These are phyloP conservation scores for Callitettix versicolor DNA, from an alignment of 1,140 invertebrate species.

Conservation along the genomic window DNA sequence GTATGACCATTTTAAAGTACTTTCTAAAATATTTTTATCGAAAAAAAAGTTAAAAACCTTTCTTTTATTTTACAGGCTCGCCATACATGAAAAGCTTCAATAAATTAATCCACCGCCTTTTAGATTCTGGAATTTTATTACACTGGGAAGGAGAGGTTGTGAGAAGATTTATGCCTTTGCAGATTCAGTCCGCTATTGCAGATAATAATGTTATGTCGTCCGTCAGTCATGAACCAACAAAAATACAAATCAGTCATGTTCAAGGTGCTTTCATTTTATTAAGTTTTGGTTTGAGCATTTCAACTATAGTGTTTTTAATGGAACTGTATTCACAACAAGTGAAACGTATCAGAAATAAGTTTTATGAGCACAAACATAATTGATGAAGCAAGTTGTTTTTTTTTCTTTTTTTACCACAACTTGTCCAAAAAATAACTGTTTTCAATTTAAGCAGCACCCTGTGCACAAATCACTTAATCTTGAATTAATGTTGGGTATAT, in stretches of 20 bases:
- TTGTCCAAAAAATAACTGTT: too few species aligned
- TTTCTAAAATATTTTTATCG: too few species aligned
- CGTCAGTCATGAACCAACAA: background rate
- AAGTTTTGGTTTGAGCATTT: background rate
- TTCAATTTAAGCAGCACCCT: too few species aligned
- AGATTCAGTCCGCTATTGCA: slow-evolving; percentile 4
- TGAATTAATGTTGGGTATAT: too few species aligned
- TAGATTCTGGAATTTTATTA: slow-evolving; percentile 13
- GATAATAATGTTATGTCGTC: background rate
- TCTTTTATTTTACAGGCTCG: slow-evolving; percentile 15
- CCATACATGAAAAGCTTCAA: slow-evolving; percentile 18
- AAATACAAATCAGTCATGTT: background rate
- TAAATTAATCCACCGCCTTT: slow-evolving; percentile 12
- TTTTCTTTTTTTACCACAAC: too few species aligned
- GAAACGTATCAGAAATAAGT: too few species aligned
- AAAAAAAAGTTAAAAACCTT: too few species aligned
- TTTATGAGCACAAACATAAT: too few species aligned
- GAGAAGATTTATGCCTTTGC: slow-evolving; percentile 10
- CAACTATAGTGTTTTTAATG: background rate
- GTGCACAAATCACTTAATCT: too few species aligned
- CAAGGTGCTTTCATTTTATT: slow-evolving; percentile 5
- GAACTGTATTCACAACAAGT: background rate
- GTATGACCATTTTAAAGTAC: too few species aligned
- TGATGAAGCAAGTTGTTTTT: too few species aligned
- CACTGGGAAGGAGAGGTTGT: slow-evolving; percentile 22